Conservation (phyloP, 2,113 vertebrate species). For the Hippoglossus stenolepis region DNA sequence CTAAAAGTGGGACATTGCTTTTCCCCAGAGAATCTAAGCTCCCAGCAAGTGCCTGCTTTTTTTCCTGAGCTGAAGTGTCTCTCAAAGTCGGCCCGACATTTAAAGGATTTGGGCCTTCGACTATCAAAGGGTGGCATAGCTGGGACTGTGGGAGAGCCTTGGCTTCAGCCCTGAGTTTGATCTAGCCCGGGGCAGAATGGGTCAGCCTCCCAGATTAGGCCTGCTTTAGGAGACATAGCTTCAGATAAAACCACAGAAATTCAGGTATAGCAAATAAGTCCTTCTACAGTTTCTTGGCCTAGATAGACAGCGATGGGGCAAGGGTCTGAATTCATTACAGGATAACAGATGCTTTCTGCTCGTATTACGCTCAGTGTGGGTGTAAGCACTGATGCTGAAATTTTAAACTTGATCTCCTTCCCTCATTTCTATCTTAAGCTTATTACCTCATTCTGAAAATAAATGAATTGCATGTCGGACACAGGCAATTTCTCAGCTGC, state of each 20-base stretch:
- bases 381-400: conserved; percentile 36
- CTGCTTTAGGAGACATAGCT: conserved; percentile 61
- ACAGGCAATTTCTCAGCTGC: not conserved
- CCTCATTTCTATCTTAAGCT: conserved; percentile 20
- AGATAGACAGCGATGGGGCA: conserved; percentile 55
- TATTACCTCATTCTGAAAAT: conserved; percentile 7
- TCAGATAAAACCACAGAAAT: conserved; percentile 59
- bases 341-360: conserved; percentile 62
- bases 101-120: conserved; percentile 70
- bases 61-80: conserved; percentile 64
- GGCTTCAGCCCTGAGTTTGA: conserved; percentile 65
- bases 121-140: conserved; percentile 67
- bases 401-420: conserved; percentile 31
- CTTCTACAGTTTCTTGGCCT: conserved; percentile 60
- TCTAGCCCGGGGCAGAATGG: conserved; percentile 59
- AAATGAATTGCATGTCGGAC: not conserved
- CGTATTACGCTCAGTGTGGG: conserved; percentile 28
- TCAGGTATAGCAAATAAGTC: conserved; percentile 66
- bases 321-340: conserved; percentile 58
- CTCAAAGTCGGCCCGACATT: conserved; percentile 66
- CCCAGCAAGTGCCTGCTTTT: conserved; percentile 56
- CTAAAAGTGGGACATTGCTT: conserved; percentile 67
- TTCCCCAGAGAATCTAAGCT: conserved; percentile 66
- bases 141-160: conserved; percentile 60
- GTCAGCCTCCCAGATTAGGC: conserved; percentile 68